Percentiles rank a stretch among this genome's conserved stretches.
phyloP scores from a whole-genome alignment of 2,888 invertebrate species.

The Hemithea aestivaria region DNA sequence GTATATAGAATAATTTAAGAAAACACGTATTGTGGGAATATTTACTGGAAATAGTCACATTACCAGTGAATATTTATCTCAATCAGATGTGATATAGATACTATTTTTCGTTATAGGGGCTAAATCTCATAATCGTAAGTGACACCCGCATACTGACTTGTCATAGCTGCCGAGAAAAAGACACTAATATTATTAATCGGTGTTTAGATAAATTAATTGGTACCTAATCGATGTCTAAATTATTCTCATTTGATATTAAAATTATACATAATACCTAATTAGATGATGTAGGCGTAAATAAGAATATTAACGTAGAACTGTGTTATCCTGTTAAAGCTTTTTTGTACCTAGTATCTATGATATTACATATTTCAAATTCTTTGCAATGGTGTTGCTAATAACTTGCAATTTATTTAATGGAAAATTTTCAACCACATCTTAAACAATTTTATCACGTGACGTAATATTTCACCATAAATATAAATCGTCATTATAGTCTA shows the following conservation, averaged over 20 bases:
- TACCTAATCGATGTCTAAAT: conserved; percentile 55
- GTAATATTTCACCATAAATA: too few species aligned
- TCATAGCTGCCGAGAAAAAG: conserved; percentile 52
- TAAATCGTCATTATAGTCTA: too few species aligned
- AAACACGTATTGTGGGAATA: conserved; percentile 58
- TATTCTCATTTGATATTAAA: conserved; percentile 30
- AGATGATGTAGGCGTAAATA: conserved; percentile 17
- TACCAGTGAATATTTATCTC: conserved; percentile 60
- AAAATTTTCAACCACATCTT: too few species aligned
- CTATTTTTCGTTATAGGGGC: conserved; percentile 56
- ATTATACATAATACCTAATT: conserved; percentile 20
- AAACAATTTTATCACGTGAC: too few species aligned
- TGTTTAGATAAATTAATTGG: conserved; percentile 42
- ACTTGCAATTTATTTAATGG: too few species aligned
- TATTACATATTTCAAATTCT: conserved; percentile 1
- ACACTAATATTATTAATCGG: conserved; percentile 38
- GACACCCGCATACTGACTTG: conserved; percentile 38
- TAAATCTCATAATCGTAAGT: conserved; percentile 61
- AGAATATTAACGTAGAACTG: conserved; percentile 37
- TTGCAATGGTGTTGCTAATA: too few species aligned
- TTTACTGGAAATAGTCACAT: conserved; percentile 50
- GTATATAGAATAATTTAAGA: conserved; percentile 66
- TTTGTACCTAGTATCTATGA: conserved; percentile 24
- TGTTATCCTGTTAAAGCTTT: conserved; percentile 35
- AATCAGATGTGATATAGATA: conserved; percentile 72